Evolutionary conservation across 2,888 invertebrate genomes (phyloP).

Genomic region (Sicus ferrugineus): DNA sequence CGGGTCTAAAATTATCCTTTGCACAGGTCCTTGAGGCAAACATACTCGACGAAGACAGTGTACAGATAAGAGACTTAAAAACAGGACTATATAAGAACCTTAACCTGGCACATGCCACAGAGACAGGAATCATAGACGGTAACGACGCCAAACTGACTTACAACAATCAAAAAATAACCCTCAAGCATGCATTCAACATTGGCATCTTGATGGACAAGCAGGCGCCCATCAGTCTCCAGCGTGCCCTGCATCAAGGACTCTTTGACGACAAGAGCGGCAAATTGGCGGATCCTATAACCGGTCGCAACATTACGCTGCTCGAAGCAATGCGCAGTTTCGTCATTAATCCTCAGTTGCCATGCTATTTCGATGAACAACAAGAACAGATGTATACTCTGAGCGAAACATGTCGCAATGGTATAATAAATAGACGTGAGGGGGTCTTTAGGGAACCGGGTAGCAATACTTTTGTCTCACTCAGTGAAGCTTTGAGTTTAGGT

Average conservation of each 20-base stretch:
- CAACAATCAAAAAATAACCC: conserved; percentile 73
- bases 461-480: conserved; percentile 72
- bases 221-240: conserved; percentile 82
- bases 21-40: conserved; percentile 83
- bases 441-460: conserved; percentile 78
- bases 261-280: conserved; percentile 84
- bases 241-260: conserved; percentile 85
- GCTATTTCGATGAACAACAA: conserved; percentile 80
- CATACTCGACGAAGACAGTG: conserved; percentile 84
- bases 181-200: conserved; percentile 80
- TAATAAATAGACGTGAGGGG: conserved; percentile 82
- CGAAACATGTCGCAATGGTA: conserved; percentile 81
- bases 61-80: conserved; percentile 80
- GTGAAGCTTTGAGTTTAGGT: conserved; percentile 79
- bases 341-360: conserved; percentile 81
- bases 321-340: conserved; percentile 84
- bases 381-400: conserved; percentile 77
- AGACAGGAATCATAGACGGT: conserved; percentile 77
- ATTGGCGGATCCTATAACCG: conserved; percentile 81
- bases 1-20: conserved; percentile 79
- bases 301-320: conserved; percentile 80
- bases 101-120: conserved; percentile 79
- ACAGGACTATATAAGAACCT: conserved; percentile 80
- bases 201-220: conserved; percentile 83
- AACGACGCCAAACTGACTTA: conserved; percentile 71